Evolutionary conservation across 2,113 vertebrate species (phyloP).

Genomic region (Propithecus coquereli): DNA sequence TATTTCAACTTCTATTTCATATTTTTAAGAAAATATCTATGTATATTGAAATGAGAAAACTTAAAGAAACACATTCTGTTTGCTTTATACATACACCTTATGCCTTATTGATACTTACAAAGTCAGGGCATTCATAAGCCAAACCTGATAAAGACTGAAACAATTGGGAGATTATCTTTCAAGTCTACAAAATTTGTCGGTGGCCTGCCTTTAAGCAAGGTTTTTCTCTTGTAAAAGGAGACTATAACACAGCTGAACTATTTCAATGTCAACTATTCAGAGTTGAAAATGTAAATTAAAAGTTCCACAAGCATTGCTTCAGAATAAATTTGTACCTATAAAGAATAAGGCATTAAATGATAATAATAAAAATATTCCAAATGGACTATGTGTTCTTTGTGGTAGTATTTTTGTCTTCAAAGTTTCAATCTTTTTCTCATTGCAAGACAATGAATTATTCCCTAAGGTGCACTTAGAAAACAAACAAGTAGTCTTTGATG

Average conservation of each 20-base stretch:
- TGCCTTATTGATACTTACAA: not conserved
- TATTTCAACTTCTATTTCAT: slow-evolving; percentile 61
- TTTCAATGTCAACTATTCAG: slow-evolving; percentile 53
- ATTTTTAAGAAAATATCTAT: slow-evolving; percentile 14
- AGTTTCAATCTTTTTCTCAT: not conserved
- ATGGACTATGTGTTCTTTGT: slow-evolving; percentile 57
- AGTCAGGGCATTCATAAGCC: not conserved
- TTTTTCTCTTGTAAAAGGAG: slow-evolving; percentile 66
- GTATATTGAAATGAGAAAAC: slow-evolving; percentile 32
- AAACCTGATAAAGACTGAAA: slow-evolving; percentile 52
- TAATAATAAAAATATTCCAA: slow-evolving; percentile 51
- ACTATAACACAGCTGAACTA: slow-evolving; percentile 53
- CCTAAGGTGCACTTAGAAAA: not conserved
- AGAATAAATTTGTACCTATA: slow-evolving; percentile 59
- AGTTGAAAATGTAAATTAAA: slow-evolving; percentile 50
- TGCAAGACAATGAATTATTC: not conserved
- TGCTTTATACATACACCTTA: not conserved
- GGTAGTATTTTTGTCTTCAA: slow-evolving; percentile 51
- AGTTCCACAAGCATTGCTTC: slow-evolving; percentile 68
- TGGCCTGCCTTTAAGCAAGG: slow-evolving; percentile 18
- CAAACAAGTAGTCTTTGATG: not conserved
- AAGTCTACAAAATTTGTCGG: not conserved
- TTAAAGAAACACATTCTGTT: slow-evolving; percentile 26
- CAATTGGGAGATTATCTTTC: slow-evolving; percentile 2
- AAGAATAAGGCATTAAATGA: slow-evolving; percentile 34